A percentile compares a stretch with the other conserved stretches of the same genome.
Conservation (phyloP, 1,140 invertebrate genomes). For the Drosophila pruinosa region DNA sequence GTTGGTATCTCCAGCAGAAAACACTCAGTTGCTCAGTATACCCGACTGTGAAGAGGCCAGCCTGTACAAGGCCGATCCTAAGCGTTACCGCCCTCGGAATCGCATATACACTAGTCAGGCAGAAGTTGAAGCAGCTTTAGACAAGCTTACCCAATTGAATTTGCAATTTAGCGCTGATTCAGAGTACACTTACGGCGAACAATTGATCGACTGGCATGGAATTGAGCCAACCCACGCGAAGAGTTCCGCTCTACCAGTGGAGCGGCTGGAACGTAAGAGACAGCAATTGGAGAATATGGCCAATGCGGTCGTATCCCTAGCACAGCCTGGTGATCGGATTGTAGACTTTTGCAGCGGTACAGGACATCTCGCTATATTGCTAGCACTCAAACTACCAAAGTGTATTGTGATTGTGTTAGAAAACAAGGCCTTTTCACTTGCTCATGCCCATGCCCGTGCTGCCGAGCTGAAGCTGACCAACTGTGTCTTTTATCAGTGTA, state of each 20-base stretch:
- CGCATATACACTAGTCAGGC: slow-evolving; percentile 89
- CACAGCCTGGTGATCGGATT: slow-evolving; percentile 86
- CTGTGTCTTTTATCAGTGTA: slow-evolving; percentile 92
- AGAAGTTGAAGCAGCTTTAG: slow-evolving; percentile 88
- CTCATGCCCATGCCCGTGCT: slow-evolving; percentile 89
- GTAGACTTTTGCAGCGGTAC: slow-evolving; percentile 98
- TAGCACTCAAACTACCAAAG: slow-evolving; percentile 91
- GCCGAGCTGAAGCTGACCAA: slow-evolving; percentile 88
- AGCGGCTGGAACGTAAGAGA: slow-evolving; percentile 90
- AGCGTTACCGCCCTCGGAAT: slow-evolving; percentile 88
- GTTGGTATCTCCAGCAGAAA: background rate
- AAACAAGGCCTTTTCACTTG: slow-evolving; percentile 95
- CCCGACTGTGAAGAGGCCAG: slow-evolving; percentile 81
- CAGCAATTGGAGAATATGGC: slow-evolving; percentile 95
- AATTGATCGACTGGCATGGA: slow-evolving; percentile 68
- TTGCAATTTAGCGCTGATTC: slow-evolving; percentile 58
- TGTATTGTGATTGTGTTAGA: slow-evolving; percentile 93
- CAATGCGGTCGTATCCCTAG: slow-evolving; percentile 89
- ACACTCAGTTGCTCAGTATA: slow-evolving; percentile 40
- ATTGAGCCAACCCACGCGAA: slow-evolving; percentile 75
- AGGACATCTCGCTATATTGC: slow-evolving; percentile 94
- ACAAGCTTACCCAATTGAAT: slow-evolving; percentile 72
- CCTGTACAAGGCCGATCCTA: slow-evolving; percentile 91
- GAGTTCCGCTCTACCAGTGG: slow-evolving; percentile 90
- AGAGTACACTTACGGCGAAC: slow-evolving; percentile 45